These are phyloP conservation scores for Cirrhinus molitorella DNA, from an alignment of 2,797 vertebrate species.

Conservation along the genomic window DNA sequence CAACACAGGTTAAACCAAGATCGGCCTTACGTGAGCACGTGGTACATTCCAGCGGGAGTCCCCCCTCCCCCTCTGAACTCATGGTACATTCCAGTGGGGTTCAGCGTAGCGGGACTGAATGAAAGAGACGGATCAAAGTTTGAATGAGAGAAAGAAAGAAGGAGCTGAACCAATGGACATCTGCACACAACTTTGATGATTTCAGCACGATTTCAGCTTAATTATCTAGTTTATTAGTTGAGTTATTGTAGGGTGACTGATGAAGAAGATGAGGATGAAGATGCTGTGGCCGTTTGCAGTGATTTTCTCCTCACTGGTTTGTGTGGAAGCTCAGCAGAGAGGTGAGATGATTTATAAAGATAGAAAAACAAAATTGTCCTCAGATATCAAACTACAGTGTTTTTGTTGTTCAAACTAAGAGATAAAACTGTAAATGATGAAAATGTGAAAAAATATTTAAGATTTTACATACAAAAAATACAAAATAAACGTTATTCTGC, in stretches of 20 bases:
- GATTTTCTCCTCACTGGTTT: conserved; percentile 41
- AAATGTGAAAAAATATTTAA: background rate
- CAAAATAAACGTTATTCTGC: background rate
- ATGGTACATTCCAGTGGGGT: background rate
- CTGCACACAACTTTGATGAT: background rate
- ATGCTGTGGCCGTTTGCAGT: background rate
- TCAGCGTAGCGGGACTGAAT: conserved; percentile 33
- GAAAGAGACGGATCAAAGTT: conserved; percentile 56
- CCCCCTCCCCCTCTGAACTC: background rate
- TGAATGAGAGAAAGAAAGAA: conserved; percentile 47
- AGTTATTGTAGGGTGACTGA: background rate
- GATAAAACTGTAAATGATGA: background rate
- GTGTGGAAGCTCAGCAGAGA: conserved; percentile 77
- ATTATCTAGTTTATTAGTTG: background rate
- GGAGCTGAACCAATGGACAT: background rate
- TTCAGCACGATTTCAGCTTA: background rate
- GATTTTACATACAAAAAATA: background rate
- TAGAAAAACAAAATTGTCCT: background rate
- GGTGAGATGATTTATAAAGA: conserved; percentile 77
- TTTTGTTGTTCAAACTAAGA: background rate
- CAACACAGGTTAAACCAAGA: background rate
- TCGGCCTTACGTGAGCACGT: conserved; percentile 19
- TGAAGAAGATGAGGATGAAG: conserved; percentile 10
- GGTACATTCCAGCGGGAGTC: conserved; percentile 59
- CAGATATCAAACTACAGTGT: background rate